Evolutionary conservation across 2,797 vertebrate species (phyloP).

Genomic region (Coracias cyanogaster): DNA sequence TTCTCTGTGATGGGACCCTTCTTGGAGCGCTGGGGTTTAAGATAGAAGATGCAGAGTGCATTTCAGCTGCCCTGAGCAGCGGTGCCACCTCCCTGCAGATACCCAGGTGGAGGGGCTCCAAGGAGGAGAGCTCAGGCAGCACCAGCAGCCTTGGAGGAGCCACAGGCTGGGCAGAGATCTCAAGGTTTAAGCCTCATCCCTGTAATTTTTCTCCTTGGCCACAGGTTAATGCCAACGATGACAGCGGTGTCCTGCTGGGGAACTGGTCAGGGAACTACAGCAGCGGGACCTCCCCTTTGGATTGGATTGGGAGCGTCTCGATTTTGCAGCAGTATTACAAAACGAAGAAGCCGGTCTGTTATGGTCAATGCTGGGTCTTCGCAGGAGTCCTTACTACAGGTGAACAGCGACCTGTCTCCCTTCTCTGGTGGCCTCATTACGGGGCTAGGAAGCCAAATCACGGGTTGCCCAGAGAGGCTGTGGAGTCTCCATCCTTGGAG

Average conservation of each 20-base stretch:
- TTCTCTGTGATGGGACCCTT: background rate
- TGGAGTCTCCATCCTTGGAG: background rate
- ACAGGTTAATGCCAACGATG: slow-evolving; percentile 73
- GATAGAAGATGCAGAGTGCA: background rate
- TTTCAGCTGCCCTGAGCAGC: fast-evolving
- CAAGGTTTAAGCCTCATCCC: background rate
- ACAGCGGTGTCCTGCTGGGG: slow-evolving; percentile 57
- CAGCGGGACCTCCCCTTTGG: slow-evolving; percentile 9
- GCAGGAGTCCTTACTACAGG: slow-evolving; percentile 78
- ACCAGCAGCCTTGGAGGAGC: background rate
- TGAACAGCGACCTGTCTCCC: background rate
- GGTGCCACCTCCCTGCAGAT: background rate
- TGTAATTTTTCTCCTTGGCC: background rate
- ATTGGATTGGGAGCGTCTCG: slow-evolving; percentile 68
- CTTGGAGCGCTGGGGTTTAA: background rate
- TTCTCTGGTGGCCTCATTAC: background rate
- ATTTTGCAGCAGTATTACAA: slow-evolving; percentile 72
- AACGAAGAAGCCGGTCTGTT: slow-evolving; percentile 20
- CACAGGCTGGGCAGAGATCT: background rate
- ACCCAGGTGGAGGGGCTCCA: background rate
- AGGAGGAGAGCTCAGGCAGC: background rate
- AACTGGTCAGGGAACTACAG: slow-evolving; percentile 74
- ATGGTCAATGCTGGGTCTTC: slow-evolving; percentile 80
- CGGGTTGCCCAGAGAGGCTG: background rate
- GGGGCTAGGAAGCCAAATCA: background rate